Percentiles rank a stretch among this genome's conserved stretches.
phyloP scores from a whole-genome alignment of 1,140 invertebrate species.

The Brachionus paranguensis region DNA sequence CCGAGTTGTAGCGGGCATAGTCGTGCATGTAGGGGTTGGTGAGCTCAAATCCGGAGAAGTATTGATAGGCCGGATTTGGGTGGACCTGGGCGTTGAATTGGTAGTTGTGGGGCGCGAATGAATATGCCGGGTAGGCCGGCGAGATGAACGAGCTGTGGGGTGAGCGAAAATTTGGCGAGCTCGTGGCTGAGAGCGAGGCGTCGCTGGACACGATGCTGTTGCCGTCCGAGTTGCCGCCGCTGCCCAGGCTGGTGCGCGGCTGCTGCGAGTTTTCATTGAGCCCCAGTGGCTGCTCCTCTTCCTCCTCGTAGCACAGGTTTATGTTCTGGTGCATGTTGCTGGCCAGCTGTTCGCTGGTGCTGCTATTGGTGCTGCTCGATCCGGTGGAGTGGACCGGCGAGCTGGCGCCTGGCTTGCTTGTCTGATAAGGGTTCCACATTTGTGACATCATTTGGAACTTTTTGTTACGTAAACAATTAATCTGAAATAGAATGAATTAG shows the following conservation, averaged over 20 bases:
- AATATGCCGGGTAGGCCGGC: background rate
- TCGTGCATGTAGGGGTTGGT: background rate
- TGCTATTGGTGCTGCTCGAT: background rate
- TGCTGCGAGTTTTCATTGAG: background rate
- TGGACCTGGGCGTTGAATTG: background rate
- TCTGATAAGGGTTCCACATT: constrained; percentile 39
- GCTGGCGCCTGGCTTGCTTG: background rate
- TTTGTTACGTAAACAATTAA: constrained; percentile 1
- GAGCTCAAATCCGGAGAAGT: background rate
- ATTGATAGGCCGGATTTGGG: background rate
- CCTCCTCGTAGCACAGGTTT: background rate
- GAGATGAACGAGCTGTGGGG: background rate
- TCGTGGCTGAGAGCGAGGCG: background rate
- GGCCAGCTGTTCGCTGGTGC: constrained; percentile 4
- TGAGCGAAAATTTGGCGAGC: constrained; percentile 17
- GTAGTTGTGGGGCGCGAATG: background rate
- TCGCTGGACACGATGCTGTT: constrained; percentile 27
- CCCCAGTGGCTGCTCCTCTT: background rate
- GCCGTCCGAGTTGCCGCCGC: background rate
- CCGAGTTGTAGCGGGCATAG: background rate
- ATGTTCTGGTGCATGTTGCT: background rate
- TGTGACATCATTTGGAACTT: constrained; percentile 1
- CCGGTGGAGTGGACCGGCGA: background rate
- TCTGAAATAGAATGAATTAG: background rate
- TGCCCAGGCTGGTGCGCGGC: background rate